Percentiles rank a stretch among this genome's conserved stretches.
phyloP scores from a whole-genome alignment of 1,140 invertebrate genomes.

The Bombus affinis region DNA sequence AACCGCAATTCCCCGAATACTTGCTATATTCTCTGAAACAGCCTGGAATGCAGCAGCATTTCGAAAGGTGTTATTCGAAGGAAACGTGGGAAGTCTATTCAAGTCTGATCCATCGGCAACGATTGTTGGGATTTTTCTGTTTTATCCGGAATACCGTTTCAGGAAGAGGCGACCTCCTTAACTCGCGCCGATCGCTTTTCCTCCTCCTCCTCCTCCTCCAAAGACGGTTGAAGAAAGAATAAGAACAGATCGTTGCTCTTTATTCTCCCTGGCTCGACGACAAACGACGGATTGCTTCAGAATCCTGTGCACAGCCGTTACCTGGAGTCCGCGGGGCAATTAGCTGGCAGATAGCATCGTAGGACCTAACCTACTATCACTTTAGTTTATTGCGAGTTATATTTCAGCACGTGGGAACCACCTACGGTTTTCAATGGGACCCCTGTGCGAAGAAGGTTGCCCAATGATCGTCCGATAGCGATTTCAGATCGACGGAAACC shows the following conservation, averaged over 20 bases:
- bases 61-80: conserved; percentile 11
- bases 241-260: conserved; percentile 60
- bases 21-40: conserved; percentile 5
- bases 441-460: conserved; percentile 80
- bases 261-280: conserved; percentile 52
- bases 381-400: conserved; percentile 81
- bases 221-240: conserved; percentile 41
- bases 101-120: conserved; percentile 41
- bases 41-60: conserved; percentile 20
- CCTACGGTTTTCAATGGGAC: conserved; percentile 75
- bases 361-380: conserved; percentile 82
- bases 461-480: conserved; percentile 80
- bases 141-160: conserved; percentile 18
- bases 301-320: conserved; percentile 59
- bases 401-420: conserved; percentile 81
- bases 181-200: not conserved
- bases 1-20: not conserved
- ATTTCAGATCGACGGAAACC: conserved; percentile 79
- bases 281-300: conserved; percentile 67
- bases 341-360: conserved; percentile 78
- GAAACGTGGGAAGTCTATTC: conserved; percentile 45
- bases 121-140: conserved; percentile 34
- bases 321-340: conserved; percentile 74
- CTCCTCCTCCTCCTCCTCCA: not conserved
- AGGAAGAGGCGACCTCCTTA: conserved; percentile 40